phyloP scores from a whole-genome alignment of 2,797 vertebrate species.

The Alosa sapidissima region DNA sequence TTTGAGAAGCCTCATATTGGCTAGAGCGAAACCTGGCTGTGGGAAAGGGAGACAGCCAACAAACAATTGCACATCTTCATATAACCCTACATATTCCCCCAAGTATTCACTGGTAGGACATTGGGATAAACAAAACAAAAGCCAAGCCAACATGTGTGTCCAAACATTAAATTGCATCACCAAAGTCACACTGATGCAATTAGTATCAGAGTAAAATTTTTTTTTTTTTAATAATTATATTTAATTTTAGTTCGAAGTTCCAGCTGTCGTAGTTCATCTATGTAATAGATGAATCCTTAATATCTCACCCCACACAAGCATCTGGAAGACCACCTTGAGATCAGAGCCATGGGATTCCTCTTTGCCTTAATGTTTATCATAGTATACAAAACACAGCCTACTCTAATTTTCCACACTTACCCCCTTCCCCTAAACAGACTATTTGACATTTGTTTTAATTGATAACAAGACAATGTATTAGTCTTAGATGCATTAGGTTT shows the following conservation, averaged over 20 bases:
- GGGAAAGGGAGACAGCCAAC: constrained; percentile 47
- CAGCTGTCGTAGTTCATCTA: constrained; percentile 21
- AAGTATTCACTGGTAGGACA: constrained; percentile 54
- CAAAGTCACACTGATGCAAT: constrained; percentile 1
- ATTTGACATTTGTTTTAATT: constrained; percentile 75
- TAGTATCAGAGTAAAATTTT: background rate
- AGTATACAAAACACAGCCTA: constrained; percentile 58
- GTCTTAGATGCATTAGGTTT: background rate
- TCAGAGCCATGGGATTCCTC: constrained; percentile 5
- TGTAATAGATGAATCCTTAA: constrained; percentile 16
- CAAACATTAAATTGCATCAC: background rate
- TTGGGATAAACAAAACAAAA: constrained; percentile 25
- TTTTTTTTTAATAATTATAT: background rate
- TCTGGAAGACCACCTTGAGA: constrained; percentile 46
- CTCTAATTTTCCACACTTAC: constrained; percentile 72
- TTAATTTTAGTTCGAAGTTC: constrained; percentile 1
- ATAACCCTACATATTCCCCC: constrained; percentile 48
- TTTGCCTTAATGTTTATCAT: constrained; percentile 49
- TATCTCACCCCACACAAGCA: background rate
- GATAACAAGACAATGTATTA: background rate
- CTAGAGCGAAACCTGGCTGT: constrained; percentile 53
- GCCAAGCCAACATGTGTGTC: background rate
- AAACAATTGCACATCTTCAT: constrained; percentile 56
- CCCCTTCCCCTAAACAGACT: constrained; percentile 54
- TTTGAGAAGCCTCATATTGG: constrained; percentile 60